These are phyloP conservation scores for Caenorhabditis virilis DNA, from an alignment of 2,888 invertebrate species.

Conservation along the genomic window DNA sequence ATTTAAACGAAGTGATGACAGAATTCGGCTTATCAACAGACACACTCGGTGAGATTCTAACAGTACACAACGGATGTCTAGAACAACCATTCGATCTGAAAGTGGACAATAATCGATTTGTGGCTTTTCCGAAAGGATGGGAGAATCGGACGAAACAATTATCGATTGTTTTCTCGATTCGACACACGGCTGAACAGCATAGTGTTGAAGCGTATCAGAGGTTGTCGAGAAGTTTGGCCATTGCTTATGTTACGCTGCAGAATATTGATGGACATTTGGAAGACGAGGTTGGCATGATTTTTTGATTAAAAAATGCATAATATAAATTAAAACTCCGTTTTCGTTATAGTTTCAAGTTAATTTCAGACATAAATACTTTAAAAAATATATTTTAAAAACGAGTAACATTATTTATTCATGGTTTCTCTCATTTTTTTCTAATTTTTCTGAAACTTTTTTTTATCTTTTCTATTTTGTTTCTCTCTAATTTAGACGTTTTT, in stretches of 20 bases:
- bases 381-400: too few species aligned
- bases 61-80: constrained; percentile 44
- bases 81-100: constrained; percentile 55
- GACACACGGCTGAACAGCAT: constrained; percentile 44
- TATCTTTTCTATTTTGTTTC: too few species aligned
- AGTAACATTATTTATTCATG: too few species aligned
- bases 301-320: not conserved
- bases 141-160: constrained; percentile 9
- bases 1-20: not conserved
- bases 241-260: constrained; percentile 53
- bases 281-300: constrained; percentile 32
- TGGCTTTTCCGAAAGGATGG: constrained; percentile 52
- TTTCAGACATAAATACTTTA: too few species aligned
- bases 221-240: constrained; percentile 51
- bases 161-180: constrained; percentile 55
- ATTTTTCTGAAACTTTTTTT: too few species aligned
- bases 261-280: constrained; percentile 47
- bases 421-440: too few species aligned
- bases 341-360: too few species aligned
- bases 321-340: too few species aligned
- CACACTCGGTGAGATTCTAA: constrained; percentile 54
- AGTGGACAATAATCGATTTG: constrained; percentile 60
- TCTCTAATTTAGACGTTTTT: too few species aligned
- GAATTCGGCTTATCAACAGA: constrained; percentile 34
- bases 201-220: constrained; percentile 57